Evolutionary conservation across 2,113 vertebrate species (phyloP), one percentile per base, ranked within the genome.

Genomic region (Zosterops pallidus): DNA sequence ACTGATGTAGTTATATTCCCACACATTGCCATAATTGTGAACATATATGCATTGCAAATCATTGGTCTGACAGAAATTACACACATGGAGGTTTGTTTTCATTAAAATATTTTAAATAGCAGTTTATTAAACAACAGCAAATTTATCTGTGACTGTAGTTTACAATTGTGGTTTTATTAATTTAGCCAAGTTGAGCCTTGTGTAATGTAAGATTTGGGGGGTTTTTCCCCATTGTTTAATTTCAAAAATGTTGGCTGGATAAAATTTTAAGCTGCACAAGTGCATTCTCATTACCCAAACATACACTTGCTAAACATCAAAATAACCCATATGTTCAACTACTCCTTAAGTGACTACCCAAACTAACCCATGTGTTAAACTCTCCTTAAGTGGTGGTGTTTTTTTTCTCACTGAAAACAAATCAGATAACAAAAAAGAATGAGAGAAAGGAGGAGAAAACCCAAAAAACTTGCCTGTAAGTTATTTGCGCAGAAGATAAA

Each of bases 401-500:
- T 69, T 62, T 62, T 63, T 89, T 65, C 62, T 83, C 53, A 44
- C 35, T 59, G 41, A 46, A 92, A 87, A 85, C 18, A 79, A 87
- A 76, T 89, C 72, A 77, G 41, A 63, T 56, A 57, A 47, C 56
- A 23, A 35, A 75, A 83, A 70, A 80, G 14, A 41, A 85, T 25
- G 47, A 63, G 24, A 87, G 28, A 79, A 74, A 44, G 3, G 17
- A 74, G 50, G 23, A 83, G 26, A 29, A 90, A 91, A 86, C 12
- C 0, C 5, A 9, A 44, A 25, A 35, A 83, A 53, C 9, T 84
- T 91, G 60, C 62, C 79, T 84, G 31, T 37, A 47, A 89, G 52
- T 89, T 92, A n/a, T 76, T 65, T 88, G 42, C 77, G 37, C 17
- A 25, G 65, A 95, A 87, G 84, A 89, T 84, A 92, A 89, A 87